A percentile compares a stretch with the other conserved stretches of the same genome.
Conservation (phyloP, 2,888 invertebrate genomes). For the Nymphalis c-album region DNA sequence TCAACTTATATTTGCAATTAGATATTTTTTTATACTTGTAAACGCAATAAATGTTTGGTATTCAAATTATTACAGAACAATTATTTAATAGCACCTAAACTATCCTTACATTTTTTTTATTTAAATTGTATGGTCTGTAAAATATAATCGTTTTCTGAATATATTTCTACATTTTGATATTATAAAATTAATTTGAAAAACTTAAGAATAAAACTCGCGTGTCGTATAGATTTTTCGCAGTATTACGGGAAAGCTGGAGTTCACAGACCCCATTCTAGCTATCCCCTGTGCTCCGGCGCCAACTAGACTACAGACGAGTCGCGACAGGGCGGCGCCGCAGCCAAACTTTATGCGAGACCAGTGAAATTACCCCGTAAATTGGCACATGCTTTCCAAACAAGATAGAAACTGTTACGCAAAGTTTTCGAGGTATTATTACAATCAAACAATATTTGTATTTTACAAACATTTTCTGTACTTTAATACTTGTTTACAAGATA, state of each 20-base stretch:
- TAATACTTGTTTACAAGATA: too few relatives aligned
- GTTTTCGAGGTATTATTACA: conserved; percentile 9
- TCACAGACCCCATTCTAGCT: conserved; percentile 49
- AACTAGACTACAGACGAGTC: conserved; percentile 54
- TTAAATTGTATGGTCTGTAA: too few relatives aligned
- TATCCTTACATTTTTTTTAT: too few relatives aligned
- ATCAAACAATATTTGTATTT: neutral
- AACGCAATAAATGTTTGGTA: too few relatives aligned
- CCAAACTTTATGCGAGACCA: conserved; percentile 40
- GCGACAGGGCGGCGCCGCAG: conserved; percentile 62
- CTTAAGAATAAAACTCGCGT: neutral
- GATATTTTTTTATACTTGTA: too few relatives aligned
- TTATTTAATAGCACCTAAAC: too few relatives aligned
- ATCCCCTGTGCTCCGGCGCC: conserved; percentile 54
- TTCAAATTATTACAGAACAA: too few relatives aligned
- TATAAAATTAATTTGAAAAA: neutral
- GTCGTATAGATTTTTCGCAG: conserved; percentile 9
- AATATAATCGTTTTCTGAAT: neutral
- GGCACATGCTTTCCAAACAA: conserved; percentile 45
- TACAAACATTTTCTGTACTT: neutral
- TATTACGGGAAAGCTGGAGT: conserved; percentile 12
- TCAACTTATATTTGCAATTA: too few relatives aligned
- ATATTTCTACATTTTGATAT: neutral
- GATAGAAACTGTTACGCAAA: conserved; percentile 15
- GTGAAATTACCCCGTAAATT: conserved; percentile 36